Base-by-base conservation (phyloP, 2,888 invertebrate species). In the Cryptus armator region DNA sequence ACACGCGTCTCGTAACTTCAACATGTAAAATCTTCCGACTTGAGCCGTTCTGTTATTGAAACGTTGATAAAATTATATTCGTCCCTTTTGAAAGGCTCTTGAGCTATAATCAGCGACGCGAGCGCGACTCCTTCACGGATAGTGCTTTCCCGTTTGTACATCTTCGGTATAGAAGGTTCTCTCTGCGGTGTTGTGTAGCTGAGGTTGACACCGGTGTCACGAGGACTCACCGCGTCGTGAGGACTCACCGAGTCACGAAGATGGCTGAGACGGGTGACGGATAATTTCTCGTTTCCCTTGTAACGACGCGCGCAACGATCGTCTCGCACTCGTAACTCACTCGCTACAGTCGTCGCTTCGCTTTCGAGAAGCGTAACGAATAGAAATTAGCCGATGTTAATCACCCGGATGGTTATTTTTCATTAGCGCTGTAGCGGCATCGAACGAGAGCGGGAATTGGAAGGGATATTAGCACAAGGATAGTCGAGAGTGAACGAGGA, bases 51-150 rank as follows among this genome's bases (percentile, higher is more conserved):
- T 14, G 32, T 62, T n/a, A 62, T 29, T 29, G 6, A 12, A 4
- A 5, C 2, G 29, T 14, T 12, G 14, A 32, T 48, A 46, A 24
- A 14, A n/a, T 5, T 2, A 19, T 29, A 12, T 62, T 12, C 3
- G n/a, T 72, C 44, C 9, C 24, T 62, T 4, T 29, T 12, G 48
- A 7, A 10, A 62, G 29, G 0, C 24, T 29, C 29, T 29, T 1
- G 48, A 64, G 24, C 46, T 48, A 48, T 48, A 64, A 64, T 75
- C 46, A 62, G 48, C 64, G n/a, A 75, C 74, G 62, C 62, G 62
- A 74, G 59, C 62, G 74, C 74, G 74, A 74, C 59, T 32, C 46
- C 74, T 62, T 74, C 74, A 74, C 62, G 74, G 74, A n/a, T 48
- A 24, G 62, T 62, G 74, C 59, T 62, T 74, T 74, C 32, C 14